Evolutionary conservation across 2,888 invertebrate species (phyloP).

Genomic region (Dryobota labecula): DNA sequence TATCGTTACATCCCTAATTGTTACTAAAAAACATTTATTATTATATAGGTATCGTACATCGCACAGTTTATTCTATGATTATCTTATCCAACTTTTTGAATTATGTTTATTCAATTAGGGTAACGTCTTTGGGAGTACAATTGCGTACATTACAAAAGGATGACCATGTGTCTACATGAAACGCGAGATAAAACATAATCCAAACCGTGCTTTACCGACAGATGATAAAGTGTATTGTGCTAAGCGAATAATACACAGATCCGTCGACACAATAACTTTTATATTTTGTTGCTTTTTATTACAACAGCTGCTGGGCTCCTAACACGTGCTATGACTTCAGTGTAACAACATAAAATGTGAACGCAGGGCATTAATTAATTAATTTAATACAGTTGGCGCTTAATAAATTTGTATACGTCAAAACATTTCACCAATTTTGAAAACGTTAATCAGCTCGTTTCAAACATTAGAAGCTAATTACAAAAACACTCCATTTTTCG

Average conservation of each 20-base stretch:
- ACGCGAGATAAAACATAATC: conserved; percentile 52
- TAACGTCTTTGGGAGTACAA: conserved; percentile 14
- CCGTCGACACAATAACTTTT: conserved; percentile 75
- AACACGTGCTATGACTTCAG: conserved; percentile 72
- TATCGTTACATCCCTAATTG: no score
- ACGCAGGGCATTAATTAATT: conserved; percentile 69
- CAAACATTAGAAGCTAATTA: conserved; percentile 82
- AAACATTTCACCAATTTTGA: conserved; percentile 74
- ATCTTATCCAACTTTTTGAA: background rate
- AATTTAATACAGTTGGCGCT: conserved; percentile 63
- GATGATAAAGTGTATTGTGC: conserved; percentile 81
- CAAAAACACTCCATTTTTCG: conserved; percentile 75
- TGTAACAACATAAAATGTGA: conserved; percentile 63
- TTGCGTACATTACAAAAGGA: conserved; percentile 32
- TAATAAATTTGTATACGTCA: conserved; percentile 76
- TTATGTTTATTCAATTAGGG: conserved; percentile 12
- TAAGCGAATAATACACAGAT: conserved; percentile 73
- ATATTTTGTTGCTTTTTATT: conserved; percentile 77
- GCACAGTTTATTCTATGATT: background rate
- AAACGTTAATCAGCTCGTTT: conserved; percentile 72
- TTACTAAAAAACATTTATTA: background rate
- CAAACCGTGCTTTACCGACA: conserved; percentile 58
- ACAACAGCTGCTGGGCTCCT: conserved; percentile 75
- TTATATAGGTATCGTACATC: background rate
- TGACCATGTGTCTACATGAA: conserved; percentile 58